Base-by-base conservation (phyloP, 2,888 invertebrate species). In the Andrena camellia region DNA sequence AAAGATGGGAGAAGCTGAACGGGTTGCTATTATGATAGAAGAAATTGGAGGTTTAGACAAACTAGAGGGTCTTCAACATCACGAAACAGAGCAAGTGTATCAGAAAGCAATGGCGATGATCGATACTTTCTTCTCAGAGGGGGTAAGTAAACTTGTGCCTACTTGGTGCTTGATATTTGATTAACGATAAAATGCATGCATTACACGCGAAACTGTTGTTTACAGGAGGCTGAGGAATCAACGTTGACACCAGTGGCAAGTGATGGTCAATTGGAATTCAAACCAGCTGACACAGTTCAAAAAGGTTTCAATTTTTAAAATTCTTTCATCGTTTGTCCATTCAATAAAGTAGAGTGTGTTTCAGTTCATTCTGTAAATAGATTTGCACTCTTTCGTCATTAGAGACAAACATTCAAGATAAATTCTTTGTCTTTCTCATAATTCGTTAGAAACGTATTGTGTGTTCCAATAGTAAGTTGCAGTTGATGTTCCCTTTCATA, bases 31-130 rank as follows among this genome's bases (percentile, higher is more conserved):
- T 35, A 96, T 97, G 94, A 95, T 99, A 69, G 99, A 99, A 94
- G 98, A 99, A 94, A 96, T 97, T 81, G 98, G 98, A 0, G 98
- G 98, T 17, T 94, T 99, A 70, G 99, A 99, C 93, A 97, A 97
- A 92, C 96, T 99, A 68, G 99, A 99, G 93, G 95, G 95, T 1
- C 94, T 99, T 62, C 99, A 99, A 92, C 96, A 96, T 74, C 99
- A 99, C 91, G 97, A 98, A 90, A 99, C 99, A 92, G 97, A 97
- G 92, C 97, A 97, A 94, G 97, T 98, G 59, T 98, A 98, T 94
- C 96, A 96, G 91, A 98, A 98, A 93, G 96, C 97, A 0, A 95
- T 96, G 57, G 95, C 95, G 72, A 96, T 98, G 83, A 96, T 98
- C 66, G 98, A 98, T 89, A 95, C 95, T 0, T 98, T 96, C 94